Conservation (phyloP, 2,888 invertebrate genomes). For the Elegia similella region DNA sequence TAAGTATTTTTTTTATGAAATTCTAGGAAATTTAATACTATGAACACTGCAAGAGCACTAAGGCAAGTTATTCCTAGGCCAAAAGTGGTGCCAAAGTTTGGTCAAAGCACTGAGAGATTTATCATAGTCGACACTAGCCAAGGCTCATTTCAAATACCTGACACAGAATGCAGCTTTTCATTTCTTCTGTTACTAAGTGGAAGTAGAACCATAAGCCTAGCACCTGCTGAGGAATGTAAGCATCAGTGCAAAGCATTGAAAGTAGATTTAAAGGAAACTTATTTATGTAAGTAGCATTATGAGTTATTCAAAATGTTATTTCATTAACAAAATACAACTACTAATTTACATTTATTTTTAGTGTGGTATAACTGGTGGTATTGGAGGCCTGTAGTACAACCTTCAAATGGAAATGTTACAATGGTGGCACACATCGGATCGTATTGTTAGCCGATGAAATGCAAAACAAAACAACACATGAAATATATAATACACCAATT, state of each 20-base stretch:
- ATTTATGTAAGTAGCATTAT: constrained; percentile 85
- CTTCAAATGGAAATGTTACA: constrained; percentile 80
- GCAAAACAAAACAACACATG: constrained; percentile 35
- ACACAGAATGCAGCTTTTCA: constrained; percentile 91
- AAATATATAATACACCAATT: constrained; percentile 66
- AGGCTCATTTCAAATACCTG: constrained; percentile 85
- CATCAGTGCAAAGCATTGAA: constrained; percentile 87
- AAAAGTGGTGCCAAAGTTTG: constrained; percentile 85
- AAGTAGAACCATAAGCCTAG: constrained; percentile 85
- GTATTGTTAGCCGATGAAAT: constrained; percentile 77
- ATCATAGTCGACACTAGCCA: constrained; percentile 88
- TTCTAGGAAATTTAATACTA: constrained; percentile 89
- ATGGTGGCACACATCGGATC: constrained; percentile 87
- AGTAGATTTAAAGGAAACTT: constrained; percentile 85
- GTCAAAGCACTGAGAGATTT: constrained; percentile 89
- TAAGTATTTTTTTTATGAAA: constrained; percentile 6
- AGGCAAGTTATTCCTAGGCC: constrained; percentile 88
- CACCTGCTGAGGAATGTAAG: constrained; percentile 89
- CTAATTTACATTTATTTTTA: constrained; percentile 43
- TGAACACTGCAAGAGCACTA: constrained; percentile 86
- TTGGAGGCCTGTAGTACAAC: constrained; percentile 86
- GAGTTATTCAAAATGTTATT: background rate
- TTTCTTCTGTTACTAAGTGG: constrained; percentile 89
- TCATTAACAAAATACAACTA: background rate
- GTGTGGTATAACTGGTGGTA: constrained; percentile 94